Evolutionary conservation across 1,140 invertebrate genomes (phyloP).

Genomic region (Lordiphosa collinella): DNA sequence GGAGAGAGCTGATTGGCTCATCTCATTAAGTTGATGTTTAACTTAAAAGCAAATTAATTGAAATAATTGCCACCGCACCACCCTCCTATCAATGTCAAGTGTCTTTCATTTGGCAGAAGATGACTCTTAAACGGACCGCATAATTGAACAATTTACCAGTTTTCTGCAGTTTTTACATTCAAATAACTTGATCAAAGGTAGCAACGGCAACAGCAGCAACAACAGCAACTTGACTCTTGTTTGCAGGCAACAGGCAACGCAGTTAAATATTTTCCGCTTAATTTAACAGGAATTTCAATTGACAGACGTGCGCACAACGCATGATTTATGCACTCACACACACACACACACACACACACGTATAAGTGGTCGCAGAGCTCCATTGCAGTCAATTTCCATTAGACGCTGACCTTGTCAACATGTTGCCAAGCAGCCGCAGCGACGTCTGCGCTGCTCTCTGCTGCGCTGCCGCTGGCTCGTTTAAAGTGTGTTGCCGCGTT

Average conservation of each 20-base stretch:
- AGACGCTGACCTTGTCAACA: slow-evolving; percentile 77
- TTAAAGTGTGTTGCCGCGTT: slow-evolving; percentile 54
- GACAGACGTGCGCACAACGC: slow-evolving; percentile 68
- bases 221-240: slow-evolving; percentile 9
- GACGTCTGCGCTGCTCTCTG: slow-evolving; percentile 15
- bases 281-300: slow-evolving; percentile 79
- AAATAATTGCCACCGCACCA: too few species aligned
- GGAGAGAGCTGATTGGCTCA: too few species aligned
- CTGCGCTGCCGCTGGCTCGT: slow-evolving; percentile 38
- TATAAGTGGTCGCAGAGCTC: slow-evolving; percentile 19
- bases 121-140: slow-evolving; percentile 14
- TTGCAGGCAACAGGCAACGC: slow-evolving; percentile 32
- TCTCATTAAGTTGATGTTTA: too few species aligned
- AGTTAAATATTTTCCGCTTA: slow-evolving; percentile 78
- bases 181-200: slow-evolving; percentile 65
- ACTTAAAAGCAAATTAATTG: too few species aligned
- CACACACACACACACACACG: slow-evolving; percentile 18
- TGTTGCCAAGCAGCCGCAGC: slow-evolving; percentile 55
- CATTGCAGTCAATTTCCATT: slow-evolving; percentile 64
- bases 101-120: slow-evolving; percentile 1
- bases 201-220: slow-evolving; percentile 40
- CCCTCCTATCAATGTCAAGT: background rate
- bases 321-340: slow-evolving; percentile 72
- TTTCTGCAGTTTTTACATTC: slow-evolving; percentile 22
- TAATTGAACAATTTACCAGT: slow-evolving; percentile 79